Evolutionary conservation across 2,888 invertebrate species (phyloP).

Genomic region (Bombylius discolor): DNA sequence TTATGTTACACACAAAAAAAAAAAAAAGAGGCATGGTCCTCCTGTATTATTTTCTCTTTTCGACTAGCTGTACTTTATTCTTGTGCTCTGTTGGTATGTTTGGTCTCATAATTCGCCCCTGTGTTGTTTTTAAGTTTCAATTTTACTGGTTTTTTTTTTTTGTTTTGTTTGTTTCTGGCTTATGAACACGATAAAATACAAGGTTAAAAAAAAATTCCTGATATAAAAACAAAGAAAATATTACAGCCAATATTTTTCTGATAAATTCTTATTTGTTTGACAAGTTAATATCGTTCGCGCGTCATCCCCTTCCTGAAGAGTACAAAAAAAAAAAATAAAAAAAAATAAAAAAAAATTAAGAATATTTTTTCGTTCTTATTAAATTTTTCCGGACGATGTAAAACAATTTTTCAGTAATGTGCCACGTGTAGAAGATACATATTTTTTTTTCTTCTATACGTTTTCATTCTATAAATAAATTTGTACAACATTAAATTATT

Average conservation of each 20-base stretch:
- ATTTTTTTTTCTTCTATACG: neutral
- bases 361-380: neutral
- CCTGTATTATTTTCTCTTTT: too few species aligned
- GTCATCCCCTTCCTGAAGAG: neutral
- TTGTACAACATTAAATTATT: too few species aligned
- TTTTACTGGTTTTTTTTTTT: neutral
- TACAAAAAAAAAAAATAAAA: too few species aligned
- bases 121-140: neutral
- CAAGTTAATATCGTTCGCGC: slow-evolving; percentile 19
- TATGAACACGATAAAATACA: too few species aligned
- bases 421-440: slow-evolving; percentile 7
- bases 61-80: neutral
- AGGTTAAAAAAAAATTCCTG: too few species aligned
- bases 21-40: too few species aligned
- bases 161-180: neutral
- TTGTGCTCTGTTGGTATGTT: neutral
- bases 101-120: neutral
- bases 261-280: slow-evolving; percentile 24
- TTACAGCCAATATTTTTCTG: slow-evolving; percentile 12
- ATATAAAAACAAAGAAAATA: too few species aligned
- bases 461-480: too few species aligned
- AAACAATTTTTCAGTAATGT: slow-evolving; percentile 3
- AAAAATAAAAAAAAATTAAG: too few species aligned
- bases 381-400: slow-evolving; percentile 4
- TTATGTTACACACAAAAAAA: neutral